These are phyloP conservation scores for Spinibarbus caldwelli DNA, from an alignment of 2,797 vertebrate genomes.

Conservation along the genomic window DNA sequence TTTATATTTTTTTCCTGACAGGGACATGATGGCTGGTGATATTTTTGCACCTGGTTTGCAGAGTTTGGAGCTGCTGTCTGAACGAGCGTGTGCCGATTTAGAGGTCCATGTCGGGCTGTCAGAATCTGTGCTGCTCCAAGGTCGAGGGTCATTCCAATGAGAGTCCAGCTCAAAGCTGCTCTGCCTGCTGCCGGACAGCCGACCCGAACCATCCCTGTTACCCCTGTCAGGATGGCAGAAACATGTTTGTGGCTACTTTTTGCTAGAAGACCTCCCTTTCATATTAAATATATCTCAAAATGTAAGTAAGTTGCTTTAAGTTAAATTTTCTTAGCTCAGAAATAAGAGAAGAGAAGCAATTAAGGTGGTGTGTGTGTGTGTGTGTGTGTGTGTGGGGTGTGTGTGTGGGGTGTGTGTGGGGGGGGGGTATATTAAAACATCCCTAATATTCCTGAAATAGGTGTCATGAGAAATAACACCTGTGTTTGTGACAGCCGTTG, in stretches of 20 bases:
- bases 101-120: constrained; percentile 88
- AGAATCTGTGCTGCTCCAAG: constrained; percentile 97
- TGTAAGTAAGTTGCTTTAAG: neutral
- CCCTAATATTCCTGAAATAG: neutral
- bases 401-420: too few relatives aligned
- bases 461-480: neutral
- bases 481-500: neutral
- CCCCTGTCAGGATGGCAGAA: constrained; percentile 72
- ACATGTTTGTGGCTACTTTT: neutral
- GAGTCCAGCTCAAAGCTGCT: constrained; percentile 91
- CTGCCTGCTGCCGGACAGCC: constrained; percentile 89
- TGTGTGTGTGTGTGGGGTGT: too few relatives aligned
- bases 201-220: constrained; percentile 85
- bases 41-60: constrained; percentile 80
- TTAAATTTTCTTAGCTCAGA: neutral
- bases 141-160: constrained; percentile 86
- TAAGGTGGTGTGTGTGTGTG: neutral
- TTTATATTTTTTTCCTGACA: too few relatives aligned
- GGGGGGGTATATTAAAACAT: too few relatives aligned
- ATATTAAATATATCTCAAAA: neutral
- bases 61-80: constrained; percentile 81
- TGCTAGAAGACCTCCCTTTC: neutral
- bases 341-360: neutral
- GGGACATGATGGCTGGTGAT: neutral
- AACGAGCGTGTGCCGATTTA: constrained; percentile 80